Evolutionary conservation across 2,113 vertebrate species (phyloP), one percentile per base, ranked within the genome.

Genomic region (Illadopsis cleaveri): DNA sequence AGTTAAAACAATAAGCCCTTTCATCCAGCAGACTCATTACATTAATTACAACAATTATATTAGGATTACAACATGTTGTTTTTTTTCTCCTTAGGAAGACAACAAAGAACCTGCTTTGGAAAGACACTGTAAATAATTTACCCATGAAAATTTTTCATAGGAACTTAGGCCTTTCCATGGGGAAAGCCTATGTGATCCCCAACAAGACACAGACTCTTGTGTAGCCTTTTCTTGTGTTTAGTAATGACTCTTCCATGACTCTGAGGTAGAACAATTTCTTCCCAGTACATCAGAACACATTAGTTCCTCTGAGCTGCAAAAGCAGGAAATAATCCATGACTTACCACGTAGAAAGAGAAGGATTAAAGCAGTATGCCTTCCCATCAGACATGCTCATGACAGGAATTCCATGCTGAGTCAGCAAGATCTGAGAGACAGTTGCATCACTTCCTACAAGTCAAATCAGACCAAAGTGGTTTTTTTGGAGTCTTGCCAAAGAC

Each of bases 341-440:
- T 98, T 97, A 99, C 99, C 99, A 99, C 0, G 99, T 98, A 96
- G 99, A 99, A 75, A 99, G 98, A 13, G 99, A 98, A 8, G 98
- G 97, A 96, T 98, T 99, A 97, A 99, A 99, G 96, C 99, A 99
- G 97, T 99, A 99, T 2, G 99, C 99, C 97, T 99, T 99, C 75
- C 99, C 99, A 54, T 99, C 99, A 6, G 99, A 99, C 95, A 99
- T 98, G 57, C 98, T 98, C 89, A 99, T 98, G 58, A 99, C 98
- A 2, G 99, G 99, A 61, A 99, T 99, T 10, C 99, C 99, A 54
- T 99, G 99, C 96, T 99, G 99, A 10, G 99, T 99, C 96, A 99
- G 97, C 96, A 99, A 96, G 89, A 99, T 99, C 97, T 99, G 99
- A 54, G 98, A 99, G 23, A 99, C 98, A 0, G 98, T 99, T 86